These are phyloP conservation scores for Brenthis ino DNA, from an alignment of 2,888 invertebrate genomes.

Conservation along the genomic window DNA sequence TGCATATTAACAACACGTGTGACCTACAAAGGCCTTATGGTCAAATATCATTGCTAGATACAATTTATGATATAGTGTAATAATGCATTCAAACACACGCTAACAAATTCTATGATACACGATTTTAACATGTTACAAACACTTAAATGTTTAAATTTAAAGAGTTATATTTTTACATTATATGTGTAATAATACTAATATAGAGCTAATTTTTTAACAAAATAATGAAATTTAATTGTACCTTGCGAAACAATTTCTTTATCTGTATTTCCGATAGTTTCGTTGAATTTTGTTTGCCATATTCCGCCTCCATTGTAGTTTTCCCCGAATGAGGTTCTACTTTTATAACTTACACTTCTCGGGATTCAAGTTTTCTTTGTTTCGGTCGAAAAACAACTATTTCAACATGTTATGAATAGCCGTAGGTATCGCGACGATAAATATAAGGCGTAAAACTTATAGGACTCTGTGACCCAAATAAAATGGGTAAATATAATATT, in stretches of 20 bases:
- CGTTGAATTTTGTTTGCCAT: background rate
- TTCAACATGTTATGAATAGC: constrained; percentile 26
- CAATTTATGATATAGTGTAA: constrained; percentile 13
- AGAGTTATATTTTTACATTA: too few species aligned
- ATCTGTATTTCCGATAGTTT: background rate
- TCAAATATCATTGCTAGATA: constrained; percentile 27
- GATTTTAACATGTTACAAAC: too few species aligned
- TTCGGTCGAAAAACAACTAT: constrained; percentile 26
- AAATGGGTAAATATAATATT: constrained; percentile 44
- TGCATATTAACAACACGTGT: constrained; percentile 43
- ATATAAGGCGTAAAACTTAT: constrained; percentile 36
- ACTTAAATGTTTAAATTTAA: too few species aligned
- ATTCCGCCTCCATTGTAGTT: background rate
- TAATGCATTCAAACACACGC: background rate
- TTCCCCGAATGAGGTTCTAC: constrained; percentile 13
- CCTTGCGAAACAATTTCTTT: background rate
- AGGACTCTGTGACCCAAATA: constrained; percentile 28
- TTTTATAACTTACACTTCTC: constrained; percentile 24
- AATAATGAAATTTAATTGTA: background rate
- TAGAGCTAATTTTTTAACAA: background rate
- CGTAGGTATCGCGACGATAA: constrained; percentile 29
- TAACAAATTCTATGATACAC: background rate
- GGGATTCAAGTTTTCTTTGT: constrained; percentile 26
- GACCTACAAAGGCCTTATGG: constrained; percentile 42
- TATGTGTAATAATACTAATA: too few species aligned